Evolutionary conservation across 2,113 vertebrate genomes (phyloP).

Genomic region (Ia io): DNA sequence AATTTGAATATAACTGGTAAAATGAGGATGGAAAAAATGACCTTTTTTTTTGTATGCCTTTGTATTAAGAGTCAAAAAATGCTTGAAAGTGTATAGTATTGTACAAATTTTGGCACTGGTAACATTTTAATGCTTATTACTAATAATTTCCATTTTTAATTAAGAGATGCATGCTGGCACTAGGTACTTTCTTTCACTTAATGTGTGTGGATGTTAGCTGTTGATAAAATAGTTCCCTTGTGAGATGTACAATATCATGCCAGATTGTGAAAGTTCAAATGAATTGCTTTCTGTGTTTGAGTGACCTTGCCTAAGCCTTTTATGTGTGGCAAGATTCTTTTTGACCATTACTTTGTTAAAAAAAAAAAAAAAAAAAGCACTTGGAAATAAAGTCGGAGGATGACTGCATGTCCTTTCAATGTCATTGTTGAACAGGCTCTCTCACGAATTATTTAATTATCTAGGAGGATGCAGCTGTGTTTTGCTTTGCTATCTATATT

Average conservation of each 20-base stretch:
- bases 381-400: constrained; percentile 17
- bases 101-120: background rate
- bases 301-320: constrained; percentile 33
- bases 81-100: background rate
- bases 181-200: background rate
- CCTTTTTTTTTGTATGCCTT: background rate
- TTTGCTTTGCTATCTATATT: constrained; percentile 55
- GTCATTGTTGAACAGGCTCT: constrained; percentile 33
- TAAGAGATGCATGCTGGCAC: background rate
- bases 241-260: background rate
- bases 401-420: constrained; percentile 40
- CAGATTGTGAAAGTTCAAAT: background rate
- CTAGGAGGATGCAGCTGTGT: background rate
- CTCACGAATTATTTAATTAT: constrained; percentile 50
- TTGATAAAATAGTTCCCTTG: background rate
- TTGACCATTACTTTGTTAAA: background rate
- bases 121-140: background rate
- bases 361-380: background rate
- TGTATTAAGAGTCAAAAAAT: background rate
- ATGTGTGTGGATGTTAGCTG: background rate
- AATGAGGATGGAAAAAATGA: background rate
- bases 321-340: constrained; percentile 19
- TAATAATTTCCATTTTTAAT: constrained; percentile 12
- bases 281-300: background rate
- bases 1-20: background rate